Evolutionary conservation across 2,797 vertebrate genomes (phyloP).

Genomic region (Pseudochirops corinnae): DNA sequence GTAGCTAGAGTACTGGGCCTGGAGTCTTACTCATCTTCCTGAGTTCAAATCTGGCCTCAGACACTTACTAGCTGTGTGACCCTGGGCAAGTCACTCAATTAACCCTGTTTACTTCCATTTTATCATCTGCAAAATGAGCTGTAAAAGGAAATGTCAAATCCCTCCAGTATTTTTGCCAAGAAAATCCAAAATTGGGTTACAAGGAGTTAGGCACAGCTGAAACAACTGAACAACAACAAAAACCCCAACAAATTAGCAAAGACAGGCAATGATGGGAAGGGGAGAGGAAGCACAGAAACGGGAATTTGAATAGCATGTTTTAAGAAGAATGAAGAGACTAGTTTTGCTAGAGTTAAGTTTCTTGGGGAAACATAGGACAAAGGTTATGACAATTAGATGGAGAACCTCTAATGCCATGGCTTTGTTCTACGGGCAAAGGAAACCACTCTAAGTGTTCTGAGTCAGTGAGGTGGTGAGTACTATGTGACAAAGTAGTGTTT

Average conservation of each 20-base stretch:
- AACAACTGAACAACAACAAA: neutral
- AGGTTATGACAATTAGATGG: neutral
- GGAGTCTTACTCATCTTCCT: neutral
- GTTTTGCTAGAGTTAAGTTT: neutral
- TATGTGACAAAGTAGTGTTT: neutral
- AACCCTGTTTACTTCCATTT: neutral
- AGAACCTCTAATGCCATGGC: neutral
- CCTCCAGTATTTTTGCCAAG: neutral
- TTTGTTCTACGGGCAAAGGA: neutral
- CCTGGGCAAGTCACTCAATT: neutral
- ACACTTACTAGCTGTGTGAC: neutral
- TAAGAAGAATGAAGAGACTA: neutral
- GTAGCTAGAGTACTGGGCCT: neutral
- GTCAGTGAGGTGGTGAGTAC: neutral
- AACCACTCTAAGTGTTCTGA: neutral
- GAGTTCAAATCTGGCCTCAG: neutral
- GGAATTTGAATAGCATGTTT: neutral
- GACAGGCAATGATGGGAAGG: neutral
- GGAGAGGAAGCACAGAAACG: neutral
- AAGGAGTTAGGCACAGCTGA: neutral
- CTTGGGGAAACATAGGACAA: neutral
- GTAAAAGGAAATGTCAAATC: neutral
- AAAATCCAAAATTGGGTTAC: neutral
- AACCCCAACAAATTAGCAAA: neutral
- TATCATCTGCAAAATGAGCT: neutral